Conservation (phyloP, 1,140 invertebrate species). For the Antheraea pernyi region DNA sequence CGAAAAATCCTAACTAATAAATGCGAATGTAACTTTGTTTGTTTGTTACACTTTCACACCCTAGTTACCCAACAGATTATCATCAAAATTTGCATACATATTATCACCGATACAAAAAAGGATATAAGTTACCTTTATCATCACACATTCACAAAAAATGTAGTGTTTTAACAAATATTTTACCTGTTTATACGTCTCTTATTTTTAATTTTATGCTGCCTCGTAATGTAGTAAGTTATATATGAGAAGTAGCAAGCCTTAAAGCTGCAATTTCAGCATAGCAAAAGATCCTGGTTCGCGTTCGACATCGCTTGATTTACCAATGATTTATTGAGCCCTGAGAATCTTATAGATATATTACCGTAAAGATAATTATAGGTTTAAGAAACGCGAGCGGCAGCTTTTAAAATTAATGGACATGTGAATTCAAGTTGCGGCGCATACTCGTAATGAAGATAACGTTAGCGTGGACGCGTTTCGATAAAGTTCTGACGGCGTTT, state of each 20-base stretch:
- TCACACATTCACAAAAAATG: too few species aligned
- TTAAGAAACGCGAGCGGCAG: conserved; percentile 60
- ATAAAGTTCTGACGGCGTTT: conserved; percentile 69
- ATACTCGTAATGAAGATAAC: conserved; percentile 72
- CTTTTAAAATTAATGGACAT: conserved; percentile 72
- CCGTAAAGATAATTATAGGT: conserved; percentile 67
- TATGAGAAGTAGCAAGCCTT: conserved; percentile 14
- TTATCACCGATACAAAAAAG: too few species aligned
- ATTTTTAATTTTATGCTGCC: neutral
- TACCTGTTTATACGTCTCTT: neutral
- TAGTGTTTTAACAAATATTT: too few species aligned
- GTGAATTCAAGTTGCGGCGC: conserved; percentile 64
- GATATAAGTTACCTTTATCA: too few species aligned
- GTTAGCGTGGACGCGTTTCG: conserved; percentile 47
- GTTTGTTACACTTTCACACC: too few species aligned
- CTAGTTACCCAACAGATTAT: too few species aligned
- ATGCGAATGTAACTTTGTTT: too few species aligned
- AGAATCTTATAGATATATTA: conserved; percentile 54
- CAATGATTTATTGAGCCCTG: conserved; percentile 50
- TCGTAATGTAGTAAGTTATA: neutral
- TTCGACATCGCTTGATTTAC: conserved; percentile 57
- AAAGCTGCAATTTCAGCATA: conserved; percentile 50
- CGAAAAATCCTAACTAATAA: too few species aligned
- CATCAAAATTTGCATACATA: too few species aligned
- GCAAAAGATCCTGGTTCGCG: conserved; percentile 23